phyloP scores from a whole-genome alignment of 2,888 invertebrate species.

The Frankliniella fusca region DNA sequence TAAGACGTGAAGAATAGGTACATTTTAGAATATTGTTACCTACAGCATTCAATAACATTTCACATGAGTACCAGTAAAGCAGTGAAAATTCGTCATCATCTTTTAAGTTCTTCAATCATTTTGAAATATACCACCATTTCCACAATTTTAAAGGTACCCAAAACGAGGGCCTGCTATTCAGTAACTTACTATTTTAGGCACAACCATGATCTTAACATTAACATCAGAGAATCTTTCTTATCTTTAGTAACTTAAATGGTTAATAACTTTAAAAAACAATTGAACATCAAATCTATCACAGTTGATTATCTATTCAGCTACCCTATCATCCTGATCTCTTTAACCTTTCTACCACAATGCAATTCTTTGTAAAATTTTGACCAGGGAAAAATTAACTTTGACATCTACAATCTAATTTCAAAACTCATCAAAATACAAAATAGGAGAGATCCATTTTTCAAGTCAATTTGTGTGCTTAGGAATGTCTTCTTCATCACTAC shows the following conservation, averaged over 20 bases:
- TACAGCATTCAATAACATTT: too few relatives aligned
- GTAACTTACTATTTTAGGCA: neutral
- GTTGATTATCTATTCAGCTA: slow-evolving; percentile 17
- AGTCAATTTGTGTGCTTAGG: neutral
- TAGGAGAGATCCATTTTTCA: neutral
- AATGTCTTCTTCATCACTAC: neutral
- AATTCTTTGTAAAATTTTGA: too few relatives aligned
- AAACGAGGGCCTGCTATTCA: neutral
- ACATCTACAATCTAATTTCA: neutral
- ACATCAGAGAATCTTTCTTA: neutral
- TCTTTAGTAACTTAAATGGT: neutral
- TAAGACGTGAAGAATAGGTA: too few relatives aligned
- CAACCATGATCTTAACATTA: slow-evolving; percentile 17
- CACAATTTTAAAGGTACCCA: neutral
- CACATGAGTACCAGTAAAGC: neutral
- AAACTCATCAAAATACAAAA: neutral
- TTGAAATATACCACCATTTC: neutral
- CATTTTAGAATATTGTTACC: too few relatives aligned
- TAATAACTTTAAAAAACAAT: neutral
- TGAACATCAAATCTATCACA: slow-evolving; percentile 18
- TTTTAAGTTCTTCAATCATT: neutral
- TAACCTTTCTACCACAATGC: too few relatives aligned
- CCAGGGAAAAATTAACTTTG: too few relatives aligned
- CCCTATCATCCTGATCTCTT: neutral
- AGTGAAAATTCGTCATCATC: too few relatives aligned